phyloP scores from a whole-genome alignment of 2,888 invertebrate species.

The Nebria salina region DNA sequence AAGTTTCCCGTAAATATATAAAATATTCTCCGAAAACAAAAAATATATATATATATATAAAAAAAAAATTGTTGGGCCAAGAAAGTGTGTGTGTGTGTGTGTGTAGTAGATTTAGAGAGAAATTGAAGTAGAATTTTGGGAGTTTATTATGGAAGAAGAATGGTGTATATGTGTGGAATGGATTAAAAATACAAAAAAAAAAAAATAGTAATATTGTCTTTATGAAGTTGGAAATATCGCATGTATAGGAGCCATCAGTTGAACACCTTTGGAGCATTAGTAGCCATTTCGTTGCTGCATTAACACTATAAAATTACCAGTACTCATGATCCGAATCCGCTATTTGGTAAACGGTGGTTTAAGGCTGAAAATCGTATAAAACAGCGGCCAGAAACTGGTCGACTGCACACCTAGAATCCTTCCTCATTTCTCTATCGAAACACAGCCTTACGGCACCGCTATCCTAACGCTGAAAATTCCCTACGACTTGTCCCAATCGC shows the following conservation, averaged over 20 bases:
- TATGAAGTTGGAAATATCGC: constrained; percentile 51
- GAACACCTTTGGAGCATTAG: constrained; percentile 63
- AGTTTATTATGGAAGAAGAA: too few species aligned
- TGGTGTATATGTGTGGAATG: too few species aligned
- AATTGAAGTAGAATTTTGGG: too few species aligned
- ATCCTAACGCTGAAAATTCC: background rate
- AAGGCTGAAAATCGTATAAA: constrained; percentile 21
- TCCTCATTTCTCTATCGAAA: background rate
- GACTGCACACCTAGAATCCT: background rate
- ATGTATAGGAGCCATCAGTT: constrained; percentile 60
- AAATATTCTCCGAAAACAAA: background rate
- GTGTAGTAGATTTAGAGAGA: background rate
- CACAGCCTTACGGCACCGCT: background rate
- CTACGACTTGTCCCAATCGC: constrained; percentile 28
- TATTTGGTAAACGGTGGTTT: constrained; percentile 29
- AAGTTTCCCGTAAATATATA: too few species aligned
- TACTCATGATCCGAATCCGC: constrained; percentile 49
- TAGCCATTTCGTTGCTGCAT: constrained; percentile 63
- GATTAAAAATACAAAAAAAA: too few species aligned
- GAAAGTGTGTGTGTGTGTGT: background rate
- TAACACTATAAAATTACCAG: constrained; percentile 59
- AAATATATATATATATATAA: background rate
- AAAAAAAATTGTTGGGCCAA: background rate
- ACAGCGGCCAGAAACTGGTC: background rate
- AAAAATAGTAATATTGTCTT: background rate